Conservation (phyloP, 2,888 invertebrate genomes). For the Gandaritis pyraliata region DNA sequence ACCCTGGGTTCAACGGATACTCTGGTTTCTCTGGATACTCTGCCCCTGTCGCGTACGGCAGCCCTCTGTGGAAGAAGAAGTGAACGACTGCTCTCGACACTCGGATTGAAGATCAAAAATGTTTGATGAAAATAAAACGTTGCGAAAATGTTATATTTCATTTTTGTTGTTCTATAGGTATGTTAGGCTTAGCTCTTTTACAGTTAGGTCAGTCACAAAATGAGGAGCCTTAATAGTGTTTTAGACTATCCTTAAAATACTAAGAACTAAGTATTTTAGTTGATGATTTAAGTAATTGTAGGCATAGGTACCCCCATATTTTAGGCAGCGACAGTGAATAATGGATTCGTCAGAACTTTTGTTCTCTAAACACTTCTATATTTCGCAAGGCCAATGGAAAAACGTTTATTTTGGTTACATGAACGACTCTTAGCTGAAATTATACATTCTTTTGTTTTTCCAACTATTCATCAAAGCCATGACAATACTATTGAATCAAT, state of each 20-base stretch:
- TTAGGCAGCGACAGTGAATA: constrained; percentile 32
- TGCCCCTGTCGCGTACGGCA: constrained; percentile 19
- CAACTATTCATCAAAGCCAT: constrained; percentile 68
- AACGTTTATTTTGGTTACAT: constrained; percentile 34
- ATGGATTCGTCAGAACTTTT: constrained; percentile 40
- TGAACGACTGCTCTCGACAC: constrained; percentile 19
- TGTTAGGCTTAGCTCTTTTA: too few species aligned
- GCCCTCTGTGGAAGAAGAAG: constrained; percentile 34
- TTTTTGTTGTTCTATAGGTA: constrained; percentile 1
- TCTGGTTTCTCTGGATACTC: constrained; percentile 10
- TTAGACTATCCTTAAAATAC: not conserved
- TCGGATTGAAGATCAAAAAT: constrained; percentile 25
- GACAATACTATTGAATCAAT: constrained; percentile 62
- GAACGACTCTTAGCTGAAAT: constrained; percentile 49
- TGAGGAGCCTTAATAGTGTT: too few species aligned
- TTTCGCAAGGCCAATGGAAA: constrained; percentile 45
- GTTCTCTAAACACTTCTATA: constrained; percentile 34
- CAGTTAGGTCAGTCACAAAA: not conserved
- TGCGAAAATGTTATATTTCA: constrained; percentile 1
- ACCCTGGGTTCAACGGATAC: constrained; percentile 1
- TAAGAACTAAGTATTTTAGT: constrained; percentile 7
- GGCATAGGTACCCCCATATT: constrained; percentile 13
- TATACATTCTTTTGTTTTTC: constrained; percentile 77
- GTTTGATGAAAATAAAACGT: constrained; percentile 16
- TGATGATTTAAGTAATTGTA: constrained; percentile 4